Percentiles rank a stretch among this genome's conserved stretches.
These are phyloP conservation scores for Trichogramma dendrolimi DNA, from an alignment of 2,888 invertebrate species.

Conservation along the genomic window DNA sequence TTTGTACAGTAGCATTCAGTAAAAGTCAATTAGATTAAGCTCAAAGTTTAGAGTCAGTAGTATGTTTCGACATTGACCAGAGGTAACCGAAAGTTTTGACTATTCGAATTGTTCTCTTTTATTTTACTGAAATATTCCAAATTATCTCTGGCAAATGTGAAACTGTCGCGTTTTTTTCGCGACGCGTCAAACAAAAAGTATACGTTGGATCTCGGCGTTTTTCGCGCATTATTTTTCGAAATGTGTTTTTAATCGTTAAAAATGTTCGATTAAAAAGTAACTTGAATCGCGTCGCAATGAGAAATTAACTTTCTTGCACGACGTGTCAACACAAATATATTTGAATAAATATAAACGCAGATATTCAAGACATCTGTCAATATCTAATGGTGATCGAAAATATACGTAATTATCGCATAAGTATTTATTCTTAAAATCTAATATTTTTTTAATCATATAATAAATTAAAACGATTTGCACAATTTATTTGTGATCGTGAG, in stretches of 20 bases:
- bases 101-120: too few species aligned
- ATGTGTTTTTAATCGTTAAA: constrained; percentile 10
- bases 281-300: constrained; percentile 7
- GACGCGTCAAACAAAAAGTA: constrained; percentile 25
- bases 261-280: constrained; percentile 5
- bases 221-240: constrained; percentile 21
- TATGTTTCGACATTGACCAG: too few species aligned
- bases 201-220: constrained; percentile 25
- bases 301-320: background rate
- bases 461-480: background rate
- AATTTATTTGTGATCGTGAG: constrained; percentile 4
- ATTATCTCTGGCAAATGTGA: constrained; percentile 15
- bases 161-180: constrained; percentile 10
- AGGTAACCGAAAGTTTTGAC: too few species aligned
- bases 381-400: constrained; percentile 48
- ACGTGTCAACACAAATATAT: too few species aligned
- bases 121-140: background rate
- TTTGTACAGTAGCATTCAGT: constrained; percentile 1
- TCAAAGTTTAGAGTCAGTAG: too few species aligned
- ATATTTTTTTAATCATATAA: background rate
- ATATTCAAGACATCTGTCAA: constrained; percentile 20
- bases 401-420: constrained; percentile 50
- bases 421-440: constrained; percentile 31
- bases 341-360: too few species aligned
- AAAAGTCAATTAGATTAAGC: background rate